Percentiles rank a stretch among this genome's conserved stretches.
These are phyloP conservation scores for Spermophilus dauricus DNA, from an alignment of 2,113 vertebrate species.

Conservation along the genomic window DNA sequence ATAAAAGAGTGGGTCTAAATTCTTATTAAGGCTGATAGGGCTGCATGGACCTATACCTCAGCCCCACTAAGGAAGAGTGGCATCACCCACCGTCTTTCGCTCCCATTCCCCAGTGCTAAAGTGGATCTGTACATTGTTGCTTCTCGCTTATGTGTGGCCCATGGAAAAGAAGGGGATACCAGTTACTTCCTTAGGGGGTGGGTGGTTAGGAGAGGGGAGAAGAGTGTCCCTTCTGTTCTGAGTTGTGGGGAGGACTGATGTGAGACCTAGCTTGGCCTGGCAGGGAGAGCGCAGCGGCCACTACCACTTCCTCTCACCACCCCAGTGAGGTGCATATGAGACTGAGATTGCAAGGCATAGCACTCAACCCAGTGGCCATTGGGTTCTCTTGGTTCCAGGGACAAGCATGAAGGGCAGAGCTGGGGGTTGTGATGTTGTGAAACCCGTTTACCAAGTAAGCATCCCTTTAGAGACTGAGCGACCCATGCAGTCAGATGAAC, in stretches of 20 bases:
- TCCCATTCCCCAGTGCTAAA: background rate
- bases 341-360: background rate
- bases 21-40: background rate
- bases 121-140: background rate
- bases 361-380: background rate
- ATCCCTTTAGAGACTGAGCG: background rate
- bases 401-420: background rate
- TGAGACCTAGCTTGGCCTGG: background rate
- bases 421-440: background rate
- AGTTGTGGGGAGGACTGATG: background rate
- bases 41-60: background rate
- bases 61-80: background rate
- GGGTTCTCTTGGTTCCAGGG: background rate
- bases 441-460: background rate
- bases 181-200: background rate
- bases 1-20: background rate
- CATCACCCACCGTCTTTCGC: rapidly evolving
- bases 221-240: background rate
- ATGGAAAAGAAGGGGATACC: background rate
- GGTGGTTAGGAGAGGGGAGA: background rate
- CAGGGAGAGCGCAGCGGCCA: background rate
- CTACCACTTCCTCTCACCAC: background rate
- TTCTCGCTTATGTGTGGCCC: background rate
- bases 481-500: background rate
- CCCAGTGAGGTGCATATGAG: background rate